Evolutionary conservation across 2,797 vertebrate genomes (phyloP).

Genomic region (Muscicapa striata): DNA sequence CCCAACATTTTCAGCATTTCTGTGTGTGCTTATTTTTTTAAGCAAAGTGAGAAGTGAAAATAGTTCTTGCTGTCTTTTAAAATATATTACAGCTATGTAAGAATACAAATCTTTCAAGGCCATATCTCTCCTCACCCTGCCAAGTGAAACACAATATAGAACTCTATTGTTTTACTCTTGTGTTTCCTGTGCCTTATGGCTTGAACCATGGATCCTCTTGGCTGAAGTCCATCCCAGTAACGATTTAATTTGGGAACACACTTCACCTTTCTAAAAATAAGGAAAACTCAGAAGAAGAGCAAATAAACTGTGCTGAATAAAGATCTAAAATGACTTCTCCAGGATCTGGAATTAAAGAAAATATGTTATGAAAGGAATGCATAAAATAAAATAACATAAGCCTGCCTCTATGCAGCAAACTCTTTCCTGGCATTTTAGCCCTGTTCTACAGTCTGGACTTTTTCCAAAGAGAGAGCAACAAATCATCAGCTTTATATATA

Average conservation of each 20-base stretch:
- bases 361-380: neutral
- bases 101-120: constrained; percentile 28
- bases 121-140: neutral
- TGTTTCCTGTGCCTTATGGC: constrained; percentile 23
- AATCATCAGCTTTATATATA: neutral
- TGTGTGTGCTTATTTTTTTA: neutral
- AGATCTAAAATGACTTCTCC: constrained; percentile 32
- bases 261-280: constrained; percentile 77
- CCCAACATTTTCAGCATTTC: neutral
- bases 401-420: neutral
- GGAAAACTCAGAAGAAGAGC: constrained; percentile 79
- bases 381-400: constrained; percentile 11
- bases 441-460: neutral
- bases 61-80: neutral
- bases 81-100: neutral
- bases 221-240: constrained; percentile 54
- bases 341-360: constrained; percentile 13
- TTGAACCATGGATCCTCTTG: constrained; percentile 25
- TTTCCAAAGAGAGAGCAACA: constrained; percentile 39
- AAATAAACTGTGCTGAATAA: constrained; percentile 9
- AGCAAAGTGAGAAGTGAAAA: neutral
- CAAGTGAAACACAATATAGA: constrained; percentile 33
- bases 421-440: constrained; percentile 32
- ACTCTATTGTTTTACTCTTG: constrained; percentile 17
- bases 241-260: constrained; percentile 39